Percentiles rank a stretch among this genome's conserved stretches.
phyloP scores from a whole-genome alignment of 2,797 vertebrate genomes.

The Leptodactylus fallax region DNA sequence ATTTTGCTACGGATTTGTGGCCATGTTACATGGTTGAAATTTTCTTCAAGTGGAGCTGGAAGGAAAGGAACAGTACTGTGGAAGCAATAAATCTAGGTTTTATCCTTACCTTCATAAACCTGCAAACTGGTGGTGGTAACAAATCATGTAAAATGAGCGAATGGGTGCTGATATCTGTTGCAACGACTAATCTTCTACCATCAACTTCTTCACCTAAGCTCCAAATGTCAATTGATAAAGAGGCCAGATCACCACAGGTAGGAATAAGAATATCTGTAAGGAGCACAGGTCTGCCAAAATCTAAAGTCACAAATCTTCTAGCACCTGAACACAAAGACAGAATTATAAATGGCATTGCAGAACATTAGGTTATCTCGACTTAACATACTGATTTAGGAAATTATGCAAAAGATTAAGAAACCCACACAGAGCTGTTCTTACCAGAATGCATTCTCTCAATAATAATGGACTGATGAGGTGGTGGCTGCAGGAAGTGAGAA shows the following conservation, averaged over 20 bases:
- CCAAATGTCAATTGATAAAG: conserved; percentile 98
- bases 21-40: no score
- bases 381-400: no score
- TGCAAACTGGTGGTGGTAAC: conserved; percentile 95
- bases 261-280: conserved; percentile 96
- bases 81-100: neutral
- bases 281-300: conserved; percentile 94
- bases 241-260: conserved; percentile 94
- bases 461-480: conserved; percentile 98
- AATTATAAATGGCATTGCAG: neutral
- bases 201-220: conserved; percentile 98
- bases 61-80: no score
- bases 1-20: no score
- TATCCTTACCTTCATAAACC: conserved; percentile 95
- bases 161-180: conserved; percentile 98
- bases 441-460: conserved; percentile 99
- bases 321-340: conserved; percentile 80
- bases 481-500: conserved; percentile 97
- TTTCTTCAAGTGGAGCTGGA: no score
- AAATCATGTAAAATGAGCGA: conserved; percentile 97
- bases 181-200: conserved; percentile 93
- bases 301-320: conserved; percentile 94
- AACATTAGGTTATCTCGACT: neutral
- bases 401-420: neutral
- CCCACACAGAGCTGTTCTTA: conserved; percentile 70